Evolutionary conservation across 2,888 invertebrate species (phyloP), one percentile per base, ranked within the genome.

Genomic region (Apamea monoglypha): DNA sequence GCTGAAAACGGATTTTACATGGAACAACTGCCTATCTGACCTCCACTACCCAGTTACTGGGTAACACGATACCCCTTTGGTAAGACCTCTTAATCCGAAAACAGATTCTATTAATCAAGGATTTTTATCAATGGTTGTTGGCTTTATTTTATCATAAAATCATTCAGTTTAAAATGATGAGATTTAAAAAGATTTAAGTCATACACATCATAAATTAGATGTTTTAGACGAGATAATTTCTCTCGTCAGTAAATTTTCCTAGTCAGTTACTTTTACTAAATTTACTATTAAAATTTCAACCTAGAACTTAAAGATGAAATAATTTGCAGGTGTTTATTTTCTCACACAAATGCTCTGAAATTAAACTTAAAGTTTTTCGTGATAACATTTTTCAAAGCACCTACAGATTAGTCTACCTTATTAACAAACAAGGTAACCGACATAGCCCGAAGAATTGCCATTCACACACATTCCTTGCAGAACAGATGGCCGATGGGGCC

Each of bases 271-370:
- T 25, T 64, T 56, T 44, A 56, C n/a, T 25, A 50, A 18, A 77
- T 67, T 50, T 40, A 29, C 68, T 59, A 40, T 47, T 66, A 16
- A 32, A 59, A 59, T 71, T 56, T 0, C 6, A 66, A 47, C 36
- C 8, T 80, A 66, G 40, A 50, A 66, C 12, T 29, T 0, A n/a
- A 25, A 16, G 21, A 59, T 44, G 21, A 32, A 59, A 66, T 64
- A 64, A 29, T 21, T 40, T 12, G 3, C 67, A 83, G 36, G 5
- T 53, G n/a, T 25, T 47, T 18, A 47, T 4, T 69, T 78, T 69
- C 25, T 4, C 53, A 74, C 40, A 56, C 21, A 29, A 63, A 53
- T 44, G 32, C 32, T 29, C n/a, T 3, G 21, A 69, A 47, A 47
- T 21, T 14, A 21, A 69, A 29, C 6, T 21, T 21, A 7, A 40